Evolutionary conservation across 1,140 invertebrate genomes (phyloP), one percentile per base, ranked within the genome.

Genomic region (Doryteuthis pealeii): DNA sequence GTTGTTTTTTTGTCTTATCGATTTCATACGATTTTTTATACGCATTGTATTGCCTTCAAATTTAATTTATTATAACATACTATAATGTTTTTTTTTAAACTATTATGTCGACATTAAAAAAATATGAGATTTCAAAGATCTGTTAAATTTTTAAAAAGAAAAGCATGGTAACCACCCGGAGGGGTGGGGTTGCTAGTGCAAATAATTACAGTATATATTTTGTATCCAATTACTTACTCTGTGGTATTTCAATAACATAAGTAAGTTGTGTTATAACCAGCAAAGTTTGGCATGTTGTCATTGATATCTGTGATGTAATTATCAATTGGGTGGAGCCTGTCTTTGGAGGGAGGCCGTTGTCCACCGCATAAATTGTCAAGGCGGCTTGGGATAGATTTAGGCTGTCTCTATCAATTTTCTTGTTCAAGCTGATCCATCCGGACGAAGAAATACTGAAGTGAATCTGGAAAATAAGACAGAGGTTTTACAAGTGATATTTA

Each of bases 191-290:
- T n/a, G n/a, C n/a, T n/a, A n/a, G n/a, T n/a, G n/a, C n/a, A n/a
- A n/a, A n/a, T n/a, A n/a, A n/a, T n/a, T n/a, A n/a, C n/a, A n/a
- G n/a, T n/a, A n/a, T n/a, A n/a, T n/a, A 40, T 40, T 40, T 40
- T 40, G 4, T 3, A 40, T 40, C n/a, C 4, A 40, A 5, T 40
- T 40, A 68, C 32, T 68, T 33, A 68, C 66, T 33, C n/a, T 68
- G 66, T 30, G 66, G 66, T 31, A 68, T 68, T 68, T 68, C 66
- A 32, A 68, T 68, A 18, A 68, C 66, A 32, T 68, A 33, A n/a
- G n/a, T n/a, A n/a, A 5, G 32, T 62, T 32, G 30, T 68, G 30
- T 68, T 68, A 14, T 68, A 33, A 8, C 66, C 32, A n/a, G 26
- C 66, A 68, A 68, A 68, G 18, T 33, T 32, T 68, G 66, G 66